These are phyloP conservation scores for Drosophila borealis DNA, from an alignment of 2,888 invertebrate species.

Conservation along the genomic window DNA sequence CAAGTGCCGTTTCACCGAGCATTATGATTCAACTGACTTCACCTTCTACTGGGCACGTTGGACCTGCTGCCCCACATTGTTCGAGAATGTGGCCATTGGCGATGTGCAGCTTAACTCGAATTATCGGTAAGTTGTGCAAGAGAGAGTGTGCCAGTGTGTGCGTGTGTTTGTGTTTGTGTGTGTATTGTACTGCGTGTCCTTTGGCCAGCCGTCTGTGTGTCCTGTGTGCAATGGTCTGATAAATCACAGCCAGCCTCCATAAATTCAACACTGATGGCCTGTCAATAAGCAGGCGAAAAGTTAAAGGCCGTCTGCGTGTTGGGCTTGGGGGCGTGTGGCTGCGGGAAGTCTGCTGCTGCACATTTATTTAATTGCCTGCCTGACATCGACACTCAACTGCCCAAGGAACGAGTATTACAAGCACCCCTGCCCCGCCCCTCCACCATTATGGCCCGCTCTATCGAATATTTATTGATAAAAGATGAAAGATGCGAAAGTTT, in stretches of 20 bases:
- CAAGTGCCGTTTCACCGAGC: conserved; percentile 93
- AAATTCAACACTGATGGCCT: conserved; percentile 74
- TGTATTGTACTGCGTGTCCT: conserved; percentile 3
- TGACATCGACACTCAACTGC: conserved; percentile 60
- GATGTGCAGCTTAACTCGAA: conserved; percentile 92
- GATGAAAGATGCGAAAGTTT: conserved; percentile 74
- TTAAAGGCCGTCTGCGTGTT: conserved; percentile 36
- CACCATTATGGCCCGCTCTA: background rate
- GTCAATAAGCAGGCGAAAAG: conserved; percentile 71
- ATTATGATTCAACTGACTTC: conserved; percentile 89
- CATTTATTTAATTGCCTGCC: conserved; percentile 76
- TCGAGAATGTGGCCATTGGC: conserved; percentile 96
- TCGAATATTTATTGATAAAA: conserved; percentile 72
- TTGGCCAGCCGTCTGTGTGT: conserved; percentile 23
- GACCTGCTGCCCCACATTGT: conserved; percentile 90
- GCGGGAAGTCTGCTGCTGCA: conserved; percentile 41
- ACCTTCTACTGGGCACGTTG: conserved; percentile 94
- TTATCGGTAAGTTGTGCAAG: conserved; percentile 89
- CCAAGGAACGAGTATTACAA: conserved; percentile 35
- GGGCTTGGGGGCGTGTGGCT: background rate
- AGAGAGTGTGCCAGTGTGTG: conserved; percentile 1
- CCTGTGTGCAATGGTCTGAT: conserved; percentile 75
- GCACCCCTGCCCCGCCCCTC: background rate
- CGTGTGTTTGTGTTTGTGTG: background rate
- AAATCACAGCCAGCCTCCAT: conserved; percentile 75